A percentile compares a stretch with the other conserved stretches of the same genome.
phyloP scores from a whole-genome alignment of 2,797 vertebrate genomes.

The Eurystomus glaucurus region DNA sequence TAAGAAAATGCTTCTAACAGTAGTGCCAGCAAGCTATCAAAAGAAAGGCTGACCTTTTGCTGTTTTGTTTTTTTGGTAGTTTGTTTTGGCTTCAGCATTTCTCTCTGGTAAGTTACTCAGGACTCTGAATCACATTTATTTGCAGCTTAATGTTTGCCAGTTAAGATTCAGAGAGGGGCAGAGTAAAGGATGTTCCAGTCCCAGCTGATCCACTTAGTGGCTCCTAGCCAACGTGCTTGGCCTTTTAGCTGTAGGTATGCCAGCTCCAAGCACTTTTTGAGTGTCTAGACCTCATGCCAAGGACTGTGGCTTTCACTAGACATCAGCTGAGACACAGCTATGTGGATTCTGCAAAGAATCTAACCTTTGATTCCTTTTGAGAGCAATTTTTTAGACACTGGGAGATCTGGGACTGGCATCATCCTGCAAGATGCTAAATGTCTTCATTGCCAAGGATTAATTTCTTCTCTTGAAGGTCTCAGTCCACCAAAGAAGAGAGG shows the following conservation, averaged over 20 bases:
- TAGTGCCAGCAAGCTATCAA: neutral
- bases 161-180: neutral
- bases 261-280: neutral
- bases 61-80: neutral
- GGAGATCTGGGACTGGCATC: neutral
- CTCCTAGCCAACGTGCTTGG: neutral
- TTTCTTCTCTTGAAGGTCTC: conserved; percentile 5
- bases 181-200: neutral
- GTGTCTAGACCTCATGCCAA: neutral
- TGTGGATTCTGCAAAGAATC: neutral
- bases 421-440: neutral
- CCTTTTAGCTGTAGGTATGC: neutral
- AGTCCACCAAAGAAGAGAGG: neutral
- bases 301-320: neutral
- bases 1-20: neutral
- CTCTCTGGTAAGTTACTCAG: neutral
- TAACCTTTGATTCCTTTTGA: neutral
- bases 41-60: neutral
- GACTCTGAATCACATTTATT: neutral
- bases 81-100: neutral
- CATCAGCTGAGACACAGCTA: neutral
- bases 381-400: neutral
- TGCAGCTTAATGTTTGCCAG: neutral
- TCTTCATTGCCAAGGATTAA: neutral
- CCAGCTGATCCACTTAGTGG: neutral